Conservation (phyloP, 2,113 vertebrate genomes). For the Mugil cephalus region DNA sequence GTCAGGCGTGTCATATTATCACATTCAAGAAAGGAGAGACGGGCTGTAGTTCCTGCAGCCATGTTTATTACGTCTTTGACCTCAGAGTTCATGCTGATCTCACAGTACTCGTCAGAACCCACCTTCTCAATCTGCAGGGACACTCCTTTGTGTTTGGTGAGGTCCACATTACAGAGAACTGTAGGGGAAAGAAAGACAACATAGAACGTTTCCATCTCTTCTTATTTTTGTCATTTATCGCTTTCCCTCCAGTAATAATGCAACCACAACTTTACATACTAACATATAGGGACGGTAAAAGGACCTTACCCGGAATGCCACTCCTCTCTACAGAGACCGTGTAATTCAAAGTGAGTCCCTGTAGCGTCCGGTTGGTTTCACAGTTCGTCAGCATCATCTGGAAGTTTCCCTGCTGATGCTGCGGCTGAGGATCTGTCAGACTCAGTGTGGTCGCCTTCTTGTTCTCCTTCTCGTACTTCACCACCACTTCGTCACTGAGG, state of each 20-base stretch:
- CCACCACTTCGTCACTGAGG: constrained; percentile 78
- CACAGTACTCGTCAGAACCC: constrained; percentile 77
- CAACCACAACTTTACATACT: too few relatives aligned
- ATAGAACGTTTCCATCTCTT: not conserved
- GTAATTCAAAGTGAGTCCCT: constrained; percentile 84
- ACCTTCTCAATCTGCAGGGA: constrained; percentile 84
- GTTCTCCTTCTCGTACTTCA: constrained; percentile 83
- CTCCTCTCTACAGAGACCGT: constrained; percentile 83
- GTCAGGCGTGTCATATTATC: constrained; percentile 84
- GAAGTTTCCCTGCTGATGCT: constrained; percentile 88
- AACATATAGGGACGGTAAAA: too few relatives aligned
- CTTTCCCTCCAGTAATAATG: too few relatives aligned
- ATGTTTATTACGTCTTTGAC: constrained; percentile 82
- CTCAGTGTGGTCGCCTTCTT: constrained; percentile 69
- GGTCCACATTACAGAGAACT: constrained; percentile 85
- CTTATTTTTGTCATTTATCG: too few relatives aligned
- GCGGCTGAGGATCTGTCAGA: constrained; percentile 83
- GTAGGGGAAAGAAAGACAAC: constrained; percentile 21
- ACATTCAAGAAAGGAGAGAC: constrained; percentile 90
- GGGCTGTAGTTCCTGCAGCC: constrained; percentile 73
- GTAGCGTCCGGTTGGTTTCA: constrained; percentile 75
- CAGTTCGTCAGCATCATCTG: constrained; percentile 90
- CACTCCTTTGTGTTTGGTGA: constrained; percentile 78
- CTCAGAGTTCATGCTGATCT: constrained; percentile 85
- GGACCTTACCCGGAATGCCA: constrained; percentile 76